phyloP scores from a whole-genome alignment of 2,888 invertebrate genomes.

The Pseudanteris insignis region DNA sequence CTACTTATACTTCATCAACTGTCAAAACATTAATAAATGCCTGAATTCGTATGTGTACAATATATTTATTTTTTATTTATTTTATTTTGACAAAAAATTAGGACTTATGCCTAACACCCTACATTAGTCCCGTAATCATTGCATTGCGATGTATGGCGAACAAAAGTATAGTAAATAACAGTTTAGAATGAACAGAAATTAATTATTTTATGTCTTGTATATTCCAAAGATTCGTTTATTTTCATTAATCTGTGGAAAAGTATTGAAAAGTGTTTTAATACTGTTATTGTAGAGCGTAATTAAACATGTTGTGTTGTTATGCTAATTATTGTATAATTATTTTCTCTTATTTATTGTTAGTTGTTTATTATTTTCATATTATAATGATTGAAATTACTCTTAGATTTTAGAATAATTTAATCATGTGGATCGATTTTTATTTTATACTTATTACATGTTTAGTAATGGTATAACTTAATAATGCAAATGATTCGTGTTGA shows the following conservation, averaged over 20 bases:
- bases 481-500: too few relatives aligned
- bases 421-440: not conserved
- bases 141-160: constrained; percentile 22
- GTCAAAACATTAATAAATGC: constrained; percentile 9
- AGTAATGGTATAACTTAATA: too few relatives aligned
- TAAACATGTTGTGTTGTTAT: constrained; percentile 6
- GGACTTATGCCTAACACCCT: constrained; percentile 33
- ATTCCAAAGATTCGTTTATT: constrained; percentile 40
- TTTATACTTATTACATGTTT: too few relatives aligned
- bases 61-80: constrained; percentile 27
- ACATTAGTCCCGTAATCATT: constrained; percentile 23
- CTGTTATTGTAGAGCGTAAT: constrained; percentile 1
- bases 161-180: constrained; percentile 12
- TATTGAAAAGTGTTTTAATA: constrained; percentile 31
- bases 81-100: constrained; percentile 8
- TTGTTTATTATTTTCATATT: not conserved
- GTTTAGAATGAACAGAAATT: constrained; percentile 14
- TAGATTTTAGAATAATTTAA: not conserved
- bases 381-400: not conserved
- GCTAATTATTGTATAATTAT: constrained; percentile 5
- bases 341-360: constrained; percentile 11
- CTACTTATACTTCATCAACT: constrained; percentile 7
- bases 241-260: constrained; percentile 20
- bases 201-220: constrained; percentile 22
- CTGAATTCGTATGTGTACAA: constrained; percentile 7